Evolutionary conservation across 2,888 invertebrate genomes (phyloP).

Genomic region (Spilarctia lutea): DNA sequence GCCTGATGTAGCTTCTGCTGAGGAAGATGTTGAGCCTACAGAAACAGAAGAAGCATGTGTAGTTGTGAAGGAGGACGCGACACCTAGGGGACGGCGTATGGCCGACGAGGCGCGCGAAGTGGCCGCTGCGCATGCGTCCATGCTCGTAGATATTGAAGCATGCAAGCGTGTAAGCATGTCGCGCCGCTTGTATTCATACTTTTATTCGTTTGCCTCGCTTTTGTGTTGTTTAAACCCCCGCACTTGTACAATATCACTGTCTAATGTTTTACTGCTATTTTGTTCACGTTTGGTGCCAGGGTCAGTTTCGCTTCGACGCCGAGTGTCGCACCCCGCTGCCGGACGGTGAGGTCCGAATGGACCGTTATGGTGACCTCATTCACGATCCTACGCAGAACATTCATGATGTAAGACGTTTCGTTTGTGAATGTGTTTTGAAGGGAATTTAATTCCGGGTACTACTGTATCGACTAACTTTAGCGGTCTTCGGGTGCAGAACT

Average conservation of each 20-base stretch:
- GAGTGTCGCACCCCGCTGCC: constrained; percentile 92
- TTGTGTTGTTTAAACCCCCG: constrained; percentile 32
- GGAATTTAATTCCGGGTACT: constrained; percentile 32
- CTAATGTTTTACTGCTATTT: constrained; percentile 59
- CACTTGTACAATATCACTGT: constrained; percentile 46
- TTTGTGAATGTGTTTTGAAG: constrained; percentile 29
- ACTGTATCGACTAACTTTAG: constrained; percentile 53
- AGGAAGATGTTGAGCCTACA: constrained; percentile 68
- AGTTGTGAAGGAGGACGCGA: constrained; percentile 82
- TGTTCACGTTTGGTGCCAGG: constrained; percentile 86
- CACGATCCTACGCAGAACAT: constrained; percentile 83
- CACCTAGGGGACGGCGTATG: constrained; percentile 77
- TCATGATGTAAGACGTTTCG: constrained; percentile 85
- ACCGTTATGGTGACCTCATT: constrained; percentile 81
- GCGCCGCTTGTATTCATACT: constrained; percentile 77
- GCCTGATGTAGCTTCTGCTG: constrained; percentile 66
- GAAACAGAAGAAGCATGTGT: constrained; percentile 76
- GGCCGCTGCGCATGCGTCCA: constrained; percentile 83
- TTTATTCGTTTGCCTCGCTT: constrained; percentile 61
- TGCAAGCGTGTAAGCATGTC: constrained; percentile 90
- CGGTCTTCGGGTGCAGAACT: constrained; percentile 52
- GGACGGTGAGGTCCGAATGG: constrained; percentile 91
- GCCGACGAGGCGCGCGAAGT: constrained; percentile 84
- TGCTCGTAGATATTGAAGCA: constrained; percentile 88
- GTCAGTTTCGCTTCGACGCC: constrained; percentile 96